These are phyloP conservation scores for Pristionchus arcanus DNA, from an alignment of 2,888 invertebrate species.

Conservation along the genomic window DNA sequence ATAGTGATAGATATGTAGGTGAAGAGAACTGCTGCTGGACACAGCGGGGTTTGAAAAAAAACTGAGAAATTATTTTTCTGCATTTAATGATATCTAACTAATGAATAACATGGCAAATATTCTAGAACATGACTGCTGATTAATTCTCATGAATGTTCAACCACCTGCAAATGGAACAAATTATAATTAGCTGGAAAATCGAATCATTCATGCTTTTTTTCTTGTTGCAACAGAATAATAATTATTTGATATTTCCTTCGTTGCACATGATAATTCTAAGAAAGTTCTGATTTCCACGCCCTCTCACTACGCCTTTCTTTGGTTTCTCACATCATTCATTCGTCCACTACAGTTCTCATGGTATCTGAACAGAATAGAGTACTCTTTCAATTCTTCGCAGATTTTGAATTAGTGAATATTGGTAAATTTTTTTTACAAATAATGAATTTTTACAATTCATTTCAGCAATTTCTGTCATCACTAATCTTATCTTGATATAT, in stretches of 20 bases:
- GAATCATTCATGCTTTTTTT: neutral
- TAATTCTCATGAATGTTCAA: neutral
- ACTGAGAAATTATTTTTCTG: too few species aligned
- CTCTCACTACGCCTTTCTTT: neutral
- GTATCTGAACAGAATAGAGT: neutral
- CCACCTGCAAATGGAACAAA: neutral
- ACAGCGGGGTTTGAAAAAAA: too few species aligned
- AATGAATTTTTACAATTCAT: neutral
- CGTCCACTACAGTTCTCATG: neutral
- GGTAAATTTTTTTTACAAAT: neutral
- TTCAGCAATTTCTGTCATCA: neutral
- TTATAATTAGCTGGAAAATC: neutral
- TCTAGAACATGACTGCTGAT: neutral
- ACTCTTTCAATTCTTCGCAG: neutral
- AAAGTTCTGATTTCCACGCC: neutral
- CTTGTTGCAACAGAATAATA: neutral
- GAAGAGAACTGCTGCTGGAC: too few species aligned
- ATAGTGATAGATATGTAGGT: too few species aligned
- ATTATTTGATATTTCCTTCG: neutral
- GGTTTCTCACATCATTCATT: neutral
- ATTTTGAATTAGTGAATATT: neutral
- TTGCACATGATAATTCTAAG: neutral
- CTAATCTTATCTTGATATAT: constrained; percentile 5
- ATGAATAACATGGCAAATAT: too few species aligned
- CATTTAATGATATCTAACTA: too few species aligned